phyloP scores from a whole-genome alignment of 2,888 invertebrate species.

The Amphipyra tragopoginis region DNA sequence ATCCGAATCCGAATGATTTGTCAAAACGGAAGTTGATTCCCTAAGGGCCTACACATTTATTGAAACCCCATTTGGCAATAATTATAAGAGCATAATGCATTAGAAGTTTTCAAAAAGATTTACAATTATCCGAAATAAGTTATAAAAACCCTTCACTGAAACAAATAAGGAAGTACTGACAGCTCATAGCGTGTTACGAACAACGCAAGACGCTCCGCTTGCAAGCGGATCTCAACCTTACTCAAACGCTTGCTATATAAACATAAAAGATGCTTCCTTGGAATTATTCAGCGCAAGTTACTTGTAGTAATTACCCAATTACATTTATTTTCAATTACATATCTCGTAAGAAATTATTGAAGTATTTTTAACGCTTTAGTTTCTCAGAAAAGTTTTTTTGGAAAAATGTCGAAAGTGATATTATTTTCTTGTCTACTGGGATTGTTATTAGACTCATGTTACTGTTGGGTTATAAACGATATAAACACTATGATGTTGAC shows the following conservation, averaged over 20 bases:
- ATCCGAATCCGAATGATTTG: too few species aligned
- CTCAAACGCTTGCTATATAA: slow-evolving; percentile 38
- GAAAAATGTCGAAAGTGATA: slow-evolving; percentile 37
- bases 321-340: background rate
- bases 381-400: too few species aligned
- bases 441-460: slow-evolving; percentile 9
- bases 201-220: slow-evolving; percentile 19
- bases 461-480: slow-evolving; percentile 56
- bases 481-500: slow-evolving; percentile 41
- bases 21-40: too few species aligned
- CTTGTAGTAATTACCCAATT: slow-evolving; percentile 34
- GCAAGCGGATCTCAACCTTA: slow-evolving; percentile 17
- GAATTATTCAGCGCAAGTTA: slow-evolving; percentile 36
- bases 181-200: slow-evolving; percentile 11
- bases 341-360: background rate
- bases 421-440: slow-evolving; percentile 6
- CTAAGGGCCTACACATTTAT: too few species aligned
- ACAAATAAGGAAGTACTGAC: background rate
- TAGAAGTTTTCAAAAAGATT: too few species aligned
- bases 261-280: slow-evolving; percentile 41
- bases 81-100: too few species aligned
- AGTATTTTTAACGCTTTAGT: too few species aligned
- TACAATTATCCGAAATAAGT: too few species aligned
- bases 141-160: too few species aligned
- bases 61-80: too few species aligned